Percentiles rank a stretch among this genome's conserved stretches.
These are phyloP conservation scores for Branchellion lobata DNA, from an alignment of 2,888 invertebrate species.

Conservation along the genomic window DNA sequence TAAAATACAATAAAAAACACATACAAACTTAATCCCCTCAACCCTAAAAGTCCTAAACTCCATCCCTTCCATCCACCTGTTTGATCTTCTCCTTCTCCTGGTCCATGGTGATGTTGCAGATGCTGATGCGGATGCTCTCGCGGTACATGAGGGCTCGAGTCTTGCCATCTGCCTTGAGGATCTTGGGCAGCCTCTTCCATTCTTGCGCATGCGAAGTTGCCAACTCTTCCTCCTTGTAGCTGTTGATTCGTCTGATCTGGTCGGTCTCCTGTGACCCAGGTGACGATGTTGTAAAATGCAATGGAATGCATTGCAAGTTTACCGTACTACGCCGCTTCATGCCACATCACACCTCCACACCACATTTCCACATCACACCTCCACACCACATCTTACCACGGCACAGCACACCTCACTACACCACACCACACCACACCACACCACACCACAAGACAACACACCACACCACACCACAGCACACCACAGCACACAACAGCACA, in stretches of 20 bases:
- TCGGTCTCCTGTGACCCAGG: constrained; percentile 81
- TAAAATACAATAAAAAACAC: no score
- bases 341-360: background rate
- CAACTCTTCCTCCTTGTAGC: constrained; percentile 78
- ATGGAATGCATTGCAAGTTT: background rate
- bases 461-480: no score
- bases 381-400: background rate
- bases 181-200: constrained; percentile 86
- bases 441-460: no score
- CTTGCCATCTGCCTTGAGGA: constrained; percentile 93
- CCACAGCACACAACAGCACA: no score
- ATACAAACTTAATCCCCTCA: background rate
- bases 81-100: constrained; percentile 60
- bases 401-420: background rate
- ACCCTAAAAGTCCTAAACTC: background rate
- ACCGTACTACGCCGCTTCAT: background rate
- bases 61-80: constrained; percentile 55
- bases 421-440: background rate
- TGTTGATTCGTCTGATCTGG: constrained; percentile 73
- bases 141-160: constrained; percentile 95
- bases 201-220: constrained; percentile 86
- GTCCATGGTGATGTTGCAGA: constrained; percentile 56
- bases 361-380: no score
- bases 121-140: constrained; percentile 81
- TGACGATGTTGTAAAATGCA: constrained; percentile 2